Evolutionary conservation across 2,797 vertebrate species (phyloP).

Genomic region (Gadopsis marmoratus): DNA sequence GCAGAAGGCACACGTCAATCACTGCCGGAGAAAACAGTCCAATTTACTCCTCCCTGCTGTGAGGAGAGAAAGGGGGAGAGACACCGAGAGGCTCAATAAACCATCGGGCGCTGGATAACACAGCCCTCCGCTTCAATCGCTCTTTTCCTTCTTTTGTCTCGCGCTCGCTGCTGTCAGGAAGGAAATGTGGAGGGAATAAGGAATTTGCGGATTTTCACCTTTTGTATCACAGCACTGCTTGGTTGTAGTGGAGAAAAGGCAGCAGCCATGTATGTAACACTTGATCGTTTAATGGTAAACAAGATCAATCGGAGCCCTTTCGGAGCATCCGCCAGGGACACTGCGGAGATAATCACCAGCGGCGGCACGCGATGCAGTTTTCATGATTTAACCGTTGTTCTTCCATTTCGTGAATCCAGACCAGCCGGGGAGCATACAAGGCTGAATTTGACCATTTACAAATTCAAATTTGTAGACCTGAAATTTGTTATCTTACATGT

Average conservation of each 20-base stretch:
- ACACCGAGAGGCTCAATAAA: slow-evolving; percentile 64
- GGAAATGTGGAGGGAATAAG: slow-evolving; percentile 26
- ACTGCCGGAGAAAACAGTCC: slow-evolving; percentile 62
- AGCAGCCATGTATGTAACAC: neutral
- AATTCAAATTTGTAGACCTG: slow-evolving; percentile 19
- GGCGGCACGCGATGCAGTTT: slow-evolving; percentile 50
- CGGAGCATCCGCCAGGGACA: slow-evolving; percentile 16
- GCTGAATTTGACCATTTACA: slow-evolving; percentile 19
- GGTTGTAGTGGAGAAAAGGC: neutral
- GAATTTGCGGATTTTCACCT: slow-evolving; percentile 36
- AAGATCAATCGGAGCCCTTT: slow-evolving; percentile 19
- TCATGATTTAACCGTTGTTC: slow-evolving; percentile 60
- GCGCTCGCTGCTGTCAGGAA: slow-evolving; percentile 1
- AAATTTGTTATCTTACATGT: neutral
- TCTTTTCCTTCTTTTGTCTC: slow-evolving; percentile 18
- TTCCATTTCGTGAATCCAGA: slow-evolving; percentile 38
- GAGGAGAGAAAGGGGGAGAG: slow-evolving; percentile 32
- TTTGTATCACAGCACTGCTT: neutral
- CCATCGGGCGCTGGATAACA: slow-evolving; percentile 50
- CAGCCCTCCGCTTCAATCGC: slow-evolving; percentile 37
- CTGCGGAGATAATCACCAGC: slow-evolving; percentile 25
- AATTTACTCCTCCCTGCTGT: slow-evolving; percentile 57
- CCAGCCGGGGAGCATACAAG: neutral
- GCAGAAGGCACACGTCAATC: slow-evolving; percentile 65
- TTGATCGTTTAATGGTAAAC: slow-evolving; percentile 24